These are phyloP conservation scores for Porites lobata DNA, from an alignment of 92 coral and sea anemone species.

Conservation along the genomic window DNA sequence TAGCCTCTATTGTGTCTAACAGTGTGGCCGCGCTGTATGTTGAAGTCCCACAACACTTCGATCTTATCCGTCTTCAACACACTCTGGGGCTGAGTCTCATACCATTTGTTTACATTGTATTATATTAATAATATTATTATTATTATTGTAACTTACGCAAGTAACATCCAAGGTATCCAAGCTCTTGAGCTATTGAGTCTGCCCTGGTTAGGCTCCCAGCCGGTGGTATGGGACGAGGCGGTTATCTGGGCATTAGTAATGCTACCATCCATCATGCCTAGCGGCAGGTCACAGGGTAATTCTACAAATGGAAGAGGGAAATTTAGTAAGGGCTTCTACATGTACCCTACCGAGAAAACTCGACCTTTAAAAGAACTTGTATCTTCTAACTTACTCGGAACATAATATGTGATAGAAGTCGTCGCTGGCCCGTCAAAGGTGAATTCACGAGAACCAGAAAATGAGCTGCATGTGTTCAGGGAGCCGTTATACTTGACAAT, in stretches of 20 bases:
- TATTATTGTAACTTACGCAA: slow-evolving; percentile 44
- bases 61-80: too few relatives aligned
- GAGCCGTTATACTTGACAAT: slow-evolving; percentile 65
- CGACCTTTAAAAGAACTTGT: too few relatives aligned
- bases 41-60: too few relatives aligned
- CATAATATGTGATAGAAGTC: slow-evolving; percentile 38
- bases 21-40: too few relatives aligned
- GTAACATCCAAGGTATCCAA: slow-evolving; percentile 67
- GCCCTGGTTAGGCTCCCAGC: slow-evolving; percentile 56
- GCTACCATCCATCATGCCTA: slow-evolving; percentile 49
- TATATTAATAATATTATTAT: too few relatives aligned
- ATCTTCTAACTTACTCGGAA: slow-evolving; percentile 8
- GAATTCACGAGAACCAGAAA: slow-evolving; percentile 59
- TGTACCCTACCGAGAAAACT: too few relatives aligned
- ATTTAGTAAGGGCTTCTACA: too few relatives aligned
- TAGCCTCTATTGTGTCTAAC: too few relatives aligned
- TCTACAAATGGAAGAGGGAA: background rate
- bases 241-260: slow-evolving; percentile 52
- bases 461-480: slow-evolving; percentile 51
- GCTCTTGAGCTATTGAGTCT: slow-evolving; percentile 49
- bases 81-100: too few relatives aligned
- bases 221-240: slow-evolving; percentile 72
- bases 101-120: too few relatives aligned
- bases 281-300: slow-evolving; percentile 61
- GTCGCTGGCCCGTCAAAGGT: slow-evolving; percentile 29